These are phyloP conservation scores for Rhogogaster chlorosoma DNA, from an alignment of 2,888 invertebrate genomes.

Conservation along the genomic window DNA sequence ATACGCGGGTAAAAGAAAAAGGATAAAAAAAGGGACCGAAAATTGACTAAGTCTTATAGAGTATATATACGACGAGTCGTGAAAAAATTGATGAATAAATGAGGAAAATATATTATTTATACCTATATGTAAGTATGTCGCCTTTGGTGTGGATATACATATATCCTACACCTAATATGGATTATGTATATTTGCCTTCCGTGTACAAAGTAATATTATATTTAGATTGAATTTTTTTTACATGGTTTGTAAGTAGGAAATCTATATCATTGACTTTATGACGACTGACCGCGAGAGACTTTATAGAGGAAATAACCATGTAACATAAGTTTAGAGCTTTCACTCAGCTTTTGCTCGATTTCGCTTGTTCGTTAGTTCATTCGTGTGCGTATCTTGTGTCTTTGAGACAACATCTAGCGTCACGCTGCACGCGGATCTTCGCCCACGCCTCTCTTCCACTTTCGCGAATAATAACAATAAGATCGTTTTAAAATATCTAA, in stretches of 20 bases:
- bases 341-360: slow-evolving; percentile 18
- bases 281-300: slow-evolving; percentile 33
- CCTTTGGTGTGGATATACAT: not conserved
- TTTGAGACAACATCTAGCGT: slow-evolving; percentile 25
- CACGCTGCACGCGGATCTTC: slow-evolving; percentile 42
- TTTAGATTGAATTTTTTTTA: not conserved
- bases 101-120: not conserved
- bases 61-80: not conserved
- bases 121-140: not conserved
- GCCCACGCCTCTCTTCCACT: slow-evolving; percentile 41
- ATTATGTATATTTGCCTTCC: slow-evolving; percentile 7
- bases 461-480: slow-evolving; percentile 34
- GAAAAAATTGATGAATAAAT: not conserved
- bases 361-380: not conserved
- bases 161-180: not conserved
- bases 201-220: slow-evolving; percentile 19
- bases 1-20: not conserved
- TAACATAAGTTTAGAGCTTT: slow-evolving; percentile 33
- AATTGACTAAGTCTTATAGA: not conserved
- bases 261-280: slow-evolving; percentile 40
- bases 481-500: not conserved
- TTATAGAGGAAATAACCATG: not conserved
- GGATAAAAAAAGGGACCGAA: not conserved
- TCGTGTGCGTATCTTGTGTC: not conserved
- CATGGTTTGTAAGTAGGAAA: slow-evolving; percentile 37